Conservation (phyloP, 2,113 vertebrate genomes). For the Amphiprion percula region DNA sequence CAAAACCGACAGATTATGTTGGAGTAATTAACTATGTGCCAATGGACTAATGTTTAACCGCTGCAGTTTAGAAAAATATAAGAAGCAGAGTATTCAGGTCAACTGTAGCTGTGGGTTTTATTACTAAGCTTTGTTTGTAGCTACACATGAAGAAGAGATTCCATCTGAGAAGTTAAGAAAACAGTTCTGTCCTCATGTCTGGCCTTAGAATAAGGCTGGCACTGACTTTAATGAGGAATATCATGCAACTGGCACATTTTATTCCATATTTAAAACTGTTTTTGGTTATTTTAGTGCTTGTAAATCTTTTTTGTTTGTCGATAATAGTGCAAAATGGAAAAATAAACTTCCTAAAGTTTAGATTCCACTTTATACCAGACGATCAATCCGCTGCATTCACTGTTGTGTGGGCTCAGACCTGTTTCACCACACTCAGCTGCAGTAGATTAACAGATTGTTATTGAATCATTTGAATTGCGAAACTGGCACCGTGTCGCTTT, state of each 20-base stretch:
- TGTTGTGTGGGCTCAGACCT: not conserved
- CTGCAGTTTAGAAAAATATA: not conserved
- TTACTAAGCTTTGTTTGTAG: not conserved
- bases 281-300: too few species aligned
- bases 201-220: not conserved
- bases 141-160: not conserved
- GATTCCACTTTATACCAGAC: not conserved
- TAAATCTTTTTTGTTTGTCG: too few species aligned
- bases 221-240: not conserved
- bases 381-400: constrained; percentile 14
- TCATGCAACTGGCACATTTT: too few species aligned
- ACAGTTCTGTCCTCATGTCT: not conserved
- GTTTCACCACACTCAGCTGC: constrained; percentile 47
- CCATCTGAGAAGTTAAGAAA: not conserved
- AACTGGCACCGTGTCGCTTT: constrained; percentile 12
- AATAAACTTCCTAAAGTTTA: not conserved
- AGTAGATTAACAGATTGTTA: constrained; percentile 60
- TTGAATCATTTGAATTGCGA: constrained; percentile 49
- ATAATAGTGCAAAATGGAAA: not conserved
- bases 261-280: too few species aligned
- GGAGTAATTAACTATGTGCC: constrained; percentile 48
- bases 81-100: not conserved
- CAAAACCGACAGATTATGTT: constrained; percentile 66
- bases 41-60: constrained; percentile 38
- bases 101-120: not conserved